Conservation (phyloP, 2,113 vertebrate species). For the Proterorhinus semilunaris region DNA sequence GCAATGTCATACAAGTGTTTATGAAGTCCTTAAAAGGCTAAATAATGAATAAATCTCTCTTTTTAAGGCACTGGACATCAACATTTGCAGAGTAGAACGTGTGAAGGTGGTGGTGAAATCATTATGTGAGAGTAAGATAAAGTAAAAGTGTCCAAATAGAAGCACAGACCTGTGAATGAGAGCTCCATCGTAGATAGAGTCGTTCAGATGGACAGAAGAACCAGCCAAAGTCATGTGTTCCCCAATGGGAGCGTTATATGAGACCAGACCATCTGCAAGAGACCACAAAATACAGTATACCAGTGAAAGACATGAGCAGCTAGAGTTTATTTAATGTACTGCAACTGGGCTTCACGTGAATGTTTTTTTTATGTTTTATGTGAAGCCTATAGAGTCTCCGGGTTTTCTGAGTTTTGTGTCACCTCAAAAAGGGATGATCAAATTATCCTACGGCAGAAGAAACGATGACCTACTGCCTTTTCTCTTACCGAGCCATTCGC, state of each 20-base stretch:
- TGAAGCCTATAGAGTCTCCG: no score
- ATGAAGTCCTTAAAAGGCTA: no score
- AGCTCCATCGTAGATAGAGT: constrained; percentile 94
- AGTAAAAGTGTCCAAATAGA: constrained; percentile 1
- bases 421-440: no score
- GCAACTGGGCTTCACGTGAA: background rate
- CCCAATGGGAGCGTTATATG: constrained; percentile 87
- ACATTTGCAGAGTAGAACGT: no score
- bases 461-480: background rate
- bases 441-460: no score
- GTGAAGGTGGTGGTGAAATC: no score
- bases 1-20: no score
- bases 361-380: no score
- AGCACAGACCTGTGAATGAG: constrained; percentile 85
- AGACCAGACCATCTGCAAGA: constrained; percentile 89
- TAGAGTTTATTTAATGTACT: constrained; percentile 9
- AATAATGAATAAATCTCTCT: no score
- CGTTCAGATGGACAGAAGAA: constrained; percentile 85
- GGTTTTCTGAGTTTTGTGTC: no score
- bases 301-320: background rate
- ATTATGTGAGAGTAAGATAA: no score
- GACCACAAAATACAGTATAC: background rate
- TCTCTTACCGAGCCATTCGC: constrained; percentile 90
- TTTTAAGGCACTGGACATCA: no score
- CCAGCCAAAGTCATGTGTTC: constrained; percentile 82